Percentiles rank a stretch among this genome's conserved stretches.
Conservation (phyloP, 2,797 vertebrate genomes). For the Epinephelus awoara region DNA sequence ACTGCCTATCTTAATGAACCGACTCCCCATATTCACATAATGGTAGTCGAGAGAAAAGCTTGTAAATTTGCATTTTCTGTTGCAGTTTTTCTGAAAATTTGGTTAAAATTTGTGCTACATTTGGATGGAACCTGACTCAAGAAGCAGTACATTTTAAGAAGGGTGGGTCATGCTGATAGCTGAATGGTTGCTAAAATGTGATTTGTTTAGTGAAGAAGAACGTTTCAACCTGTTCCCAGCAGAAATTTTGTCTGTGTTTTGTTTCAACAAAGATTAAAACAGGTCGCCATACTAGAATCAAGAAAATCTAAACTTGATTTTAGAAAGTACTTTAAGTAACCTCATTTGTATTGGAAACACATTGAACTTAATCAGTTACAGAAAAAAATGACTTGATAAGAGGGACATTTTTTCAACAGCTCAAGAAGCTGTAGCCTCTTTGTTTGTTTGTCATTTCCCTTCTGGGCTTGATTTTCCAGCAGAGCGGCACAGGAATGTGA, state of each 20-base stretch:
- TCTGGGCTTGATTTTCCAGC: conserved; percentile 47
- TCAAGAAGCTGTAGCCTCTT: conserved; percentile 14
- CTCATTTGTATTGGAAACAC: conserved; percentile 26
- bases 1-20: too few species aligned
- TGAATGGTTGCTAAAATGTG: too few species aligned
- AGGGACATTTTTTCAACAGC: background rate
- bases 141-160: too few species aligned
- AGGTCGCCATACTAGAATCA: background rate
- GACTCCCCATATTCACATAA: too few species aligned
- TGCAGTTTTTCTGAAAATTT: too few species aligned
- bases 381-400: conserved; percentile 3
- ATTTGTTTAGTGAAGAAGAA: too few species aligned
- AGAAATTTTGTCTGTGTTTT: background rate
- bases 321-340: background rate
- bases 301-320: conserved; percentile 18
- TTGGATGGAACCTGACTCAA: too few species aligned
- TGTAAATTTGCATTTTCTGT: too few species aligned
- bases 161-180: too few species aligned
- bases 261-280: background rate
- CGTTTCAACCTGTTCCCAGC: background rate
- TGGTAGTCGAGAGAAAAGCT: too few species aligned
- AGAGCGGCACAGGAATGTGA: conserved; percentile 39
- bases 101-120: too few species aligned
- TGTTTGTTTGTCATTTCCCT: conserved; percentile 38
- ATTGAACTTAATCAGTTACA: conserved; percentile 11